Conservation (phyloP, 2,888 invertebrate genomes). For the Nephrotoma guestfalica region DNA sequence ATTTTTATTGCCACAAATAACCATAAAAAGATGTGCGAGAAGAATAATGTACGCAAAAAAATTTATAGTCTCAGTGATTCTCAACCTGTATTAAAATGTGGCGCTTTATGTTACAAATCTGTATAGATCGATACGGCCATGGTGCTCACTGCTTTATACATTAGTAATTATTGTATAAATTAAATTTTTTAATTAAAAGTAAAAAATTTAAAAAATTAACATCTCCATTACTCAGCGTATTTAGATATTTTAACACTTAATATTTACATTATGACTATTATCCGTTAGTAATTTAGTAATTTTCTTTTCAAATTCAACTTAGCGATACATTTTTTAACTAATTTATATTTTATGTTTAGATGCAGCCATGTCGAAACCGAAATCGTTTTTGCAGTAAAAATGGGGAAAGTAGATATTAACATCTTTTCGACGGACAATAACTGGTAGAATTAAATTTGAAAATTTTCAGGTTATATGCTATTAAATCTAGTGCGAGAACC, state of each 20-base stretch:
- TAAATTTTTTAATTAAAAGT: background rate
- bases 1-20: background rate
- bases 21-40: too few relatives aligned
- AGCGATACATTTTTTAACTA: too few relatives aligned
- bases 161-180: background rate
- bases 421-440: too few relatives aligned
- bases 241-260: background rate
- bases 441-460: too few relatives aligned
- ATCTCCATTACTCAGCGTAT: background rate
- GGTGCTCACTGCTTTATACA: background rate
- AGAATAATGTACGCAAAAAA: too few relatives aligned
- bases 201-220: background rate
- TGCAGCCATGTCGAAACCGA: too few relatives aligned
- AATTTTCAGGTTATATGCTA: too few relatives aligned
- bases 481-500: too few relatives aligned
- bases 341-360: too few relatives aligned
- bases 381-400: too few relatives aligned
- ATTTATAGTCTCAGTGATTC: background rate
- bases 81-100: background rate
- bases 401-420: too few relatives aligned
- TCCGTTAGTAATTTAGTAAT: background rate
- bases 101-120: background rate
- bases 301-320: background rate
- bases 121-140: too few relatives aligned
- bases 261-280: background rate